These are phyloP conservation scores for Eulithis prunata DNA, from an alignment of 2,888 invertebrate species.

Conservation along the genomic window DNA sequence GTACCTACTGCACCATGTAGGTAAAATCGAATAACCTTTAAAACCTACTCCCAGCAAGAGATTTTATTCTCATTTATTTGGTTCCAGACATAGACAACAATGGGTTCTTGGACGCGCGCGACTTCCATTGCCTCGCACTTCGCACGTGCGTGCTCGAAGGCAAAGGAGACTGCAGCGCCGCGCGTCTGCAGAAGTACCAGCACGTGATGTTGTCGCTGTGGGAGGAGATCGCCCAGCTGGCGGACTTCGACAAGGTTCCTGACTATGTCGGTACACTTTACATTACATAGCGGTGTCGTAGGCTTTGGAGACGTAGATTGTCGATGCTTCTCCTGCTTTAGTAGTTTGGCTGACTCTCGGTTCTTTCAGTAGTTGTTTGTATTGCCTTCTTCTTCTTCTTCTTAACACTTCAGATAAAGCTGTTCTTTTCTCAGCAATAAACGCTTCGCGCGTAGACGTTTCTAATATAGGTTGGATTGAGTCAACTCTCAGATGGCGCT, in stretches of 20 bases:
- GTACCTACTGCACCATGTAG: too few species aligned
- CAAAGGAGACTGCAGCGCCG: slow-evolving; percentile 90
- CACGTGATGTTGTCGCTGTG: slow-evolving; percentile 93
- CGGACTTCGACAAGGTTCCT: slow-evolving; percentile 93
- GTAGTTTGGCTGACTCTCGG: neutral
- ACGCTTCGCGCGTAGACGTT: too few species aligned
- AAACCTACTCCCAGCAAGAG: neutral
- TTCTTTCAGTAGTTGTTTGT: too few species aligned
- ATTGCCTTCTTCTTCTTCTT: too few species aligned
- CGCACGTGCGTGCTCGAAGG: slow-evolving; percentile 92
- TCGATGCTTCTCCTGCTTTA: neutral
- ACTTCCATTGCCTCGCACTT: slow-evolving; percentile 92
- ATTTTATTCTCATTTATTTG: slow-evolving; percentile 1
- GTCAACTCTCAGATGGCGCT: too few species aligned
- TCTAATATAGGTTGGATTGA: too few species aligned
- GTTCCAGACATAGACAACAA: slow-evolving; percentile 92
- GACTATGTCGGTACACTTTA: slow-evolving; percentile 78
- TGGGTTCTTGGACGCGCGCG: slow-evolving; percentile 91
- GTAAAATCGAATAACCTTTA: too few species aligned
- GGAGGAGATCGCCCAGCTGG: slow-evolving; percentile 93
- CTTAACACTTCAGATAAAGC: too few species aligned
- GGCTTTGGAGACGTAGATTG: neutral
- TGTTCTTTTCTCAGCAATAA: too few species aligned
- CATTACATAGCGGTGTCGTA: slow-evolving; percentile 54
- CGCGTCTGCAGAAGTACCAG: slow-evolving; percentile 90